These are phyloP conservation scores for Crocuta crocuta DNA, from an alignment of 2,113 vertebrate species.

Conservation along the genomic window DNA sequence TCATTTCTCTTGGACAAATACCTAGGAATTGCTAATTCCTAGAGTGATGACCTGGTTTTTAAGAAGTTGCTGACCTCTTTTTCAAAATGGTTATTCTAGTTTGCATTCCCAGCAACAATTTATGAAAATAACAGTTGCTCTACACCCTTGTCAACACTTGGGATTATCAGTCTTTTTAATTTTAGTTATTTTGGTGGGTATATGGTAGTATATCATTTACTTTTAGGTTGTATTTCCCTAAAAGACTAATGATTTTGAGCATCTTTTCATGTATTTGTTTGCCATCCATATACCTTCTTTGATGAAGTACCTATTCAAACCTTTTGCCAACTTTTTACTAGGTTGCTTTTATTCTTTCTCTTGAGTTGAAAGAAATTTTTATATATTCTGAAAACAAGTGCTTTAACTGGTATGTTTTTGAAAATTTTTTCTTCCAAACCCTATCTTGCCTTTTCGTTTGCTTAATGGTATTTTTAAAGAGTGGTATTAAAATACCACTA, in stretches of 20 bases:
- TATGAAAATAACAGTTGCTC: neutral
- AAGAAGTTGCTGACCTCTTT: neutral
- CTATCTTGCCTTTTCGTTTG: neutral
- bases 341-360: neutral
- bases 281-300: neutral
- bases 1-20: neutral
- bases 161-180: neutral
- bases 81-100: neutral
- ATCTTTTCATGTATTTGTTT: neutral
- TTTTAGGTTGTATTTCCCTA: neutral
- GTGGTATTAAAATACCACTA: neutral
- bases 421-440: neutral
- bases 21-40: neutral
- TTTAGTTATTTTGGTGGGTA: neutral
- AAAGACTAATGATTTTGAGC: neutral
- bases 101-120: neutral
- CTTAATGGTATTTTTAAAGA: neutral
- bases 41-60: neutral
- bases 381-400: neutral
- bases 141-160: neutral
- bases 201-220: neutral
- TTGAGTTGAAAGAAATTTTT: neutral
- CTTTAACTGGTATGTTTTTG: neutral
- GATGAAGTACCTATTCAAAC: neutral
- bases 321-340: neutral